These are phyloP conservation scores for Aphelinus atriplicis DNA, from an alignment of 1,140 invertebrate species.

Conservation along the genomic window DNA sequence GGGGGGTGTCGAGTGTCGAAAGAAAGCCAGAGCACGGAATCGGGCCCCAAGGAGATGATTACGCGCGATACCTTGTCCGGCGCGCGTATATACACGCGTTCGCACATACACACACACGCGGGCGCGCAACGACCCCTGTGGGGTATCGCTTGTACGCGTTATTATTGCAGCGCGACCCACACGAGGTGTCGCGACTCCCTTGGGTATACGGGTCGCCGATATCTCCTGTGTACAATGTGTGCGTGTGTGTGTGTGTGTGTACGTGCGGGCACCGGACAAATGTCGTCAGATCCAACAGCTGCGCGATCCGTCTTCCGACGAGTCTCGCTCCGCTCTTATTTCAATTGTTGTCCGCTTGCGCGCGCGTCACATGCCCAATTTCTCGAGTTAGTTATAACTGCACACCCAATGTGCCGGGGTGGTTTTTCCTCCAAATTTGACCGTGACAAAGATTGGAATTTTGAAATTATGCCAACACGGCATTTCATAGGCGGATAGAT, in stretches of 20 bases:
- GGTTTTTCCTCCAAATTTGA: too few relatives aligned
- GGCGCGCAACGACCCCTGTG: background rate
- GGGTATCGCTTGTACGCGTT: constrained; percentile 65
- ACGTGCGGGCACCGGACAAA: constrained; percentile 54
- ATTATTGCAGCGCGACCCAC: constrained; percentile 61
- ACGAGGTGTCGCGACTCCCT: too few relatives aligned
- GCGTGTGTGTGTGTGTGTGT: background rate
- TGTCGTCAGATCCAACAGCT: constrained; percentile 55
- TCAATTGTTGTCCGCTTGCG: too few relatives aligned
- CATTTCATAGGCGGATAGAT: too few relatives aligned
- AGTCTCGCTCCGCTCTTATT: too few relatives aligned
- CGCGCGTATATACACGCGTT: background rate
- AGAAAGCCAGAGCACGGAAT: constrained; percentile 40
- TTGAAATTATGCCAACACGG: too few relatives aligned
- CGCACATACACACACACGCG: too few relatives aligned
- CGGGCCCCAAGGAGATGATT: constrained; percentile 53
- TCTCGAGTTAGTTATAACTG: too few relatives aligned
- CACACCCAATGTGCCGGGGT: too few relatives aligned
- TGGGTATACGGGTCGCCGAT: constrained; percentile 55
- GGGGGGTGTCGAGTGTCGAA: constrained; percentile 25
- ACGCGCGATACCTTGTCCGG: constrained; percentile 29
- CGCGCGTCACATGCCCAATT: too few relatives aligned
- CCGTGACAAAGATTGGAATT: too few relatives aligned
- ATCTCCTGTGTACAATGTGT: constrained; percentile 58
- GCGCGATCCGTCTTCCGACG: constrained; percentile 19